These are phyloP conservation scores for Hafferia zeledoni DNA, from an alignment of 2,797 vertebrate species.

Conservation along the genomic window DNA sequence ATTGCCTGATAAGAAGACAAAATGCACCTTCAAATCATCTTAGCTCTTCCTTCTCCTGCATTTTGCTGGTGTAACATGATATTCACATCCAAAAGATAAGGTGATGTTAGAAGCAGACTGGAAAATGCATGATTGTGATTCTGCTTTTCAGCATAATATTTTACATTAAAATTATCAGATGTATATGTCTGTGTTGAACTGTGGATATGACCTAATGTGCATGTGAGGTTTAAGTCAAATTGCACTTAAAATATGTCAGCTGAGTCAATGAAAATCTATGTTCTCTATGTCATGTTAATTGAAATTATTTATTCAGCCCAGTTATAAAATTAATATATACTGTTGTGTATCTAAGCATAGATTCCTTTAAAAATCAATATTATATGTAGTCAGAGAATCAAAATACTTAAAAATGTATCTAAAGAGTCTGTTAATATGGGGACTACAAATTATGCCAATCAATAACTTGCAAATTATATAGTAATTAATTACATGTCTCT, in stretches of 20 bases:
- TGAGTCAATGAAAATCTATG: background rate
- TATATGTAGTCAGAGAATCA: background rate
- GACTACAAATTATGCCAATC: background rate
- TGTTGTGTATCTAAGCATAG: background rate
- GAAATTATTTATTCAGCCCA: background rate
- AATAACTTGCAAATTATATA: slow-evolving; percentile 30
- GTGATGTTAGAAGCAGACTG: background rate
- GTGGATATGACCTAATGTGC: background rate
- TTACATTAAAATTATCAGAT: background rate
- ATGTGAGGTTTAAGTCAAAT: background rate
- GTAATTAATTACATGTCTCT: slow-evolving; percentile 27
- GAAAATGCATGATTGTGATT: background rate
- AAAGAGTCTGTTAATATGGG: background rate
- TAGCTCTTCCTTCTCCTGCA: background rate
- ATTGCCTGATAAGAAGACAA: background rate
- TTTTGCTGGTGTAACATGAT: background rate
- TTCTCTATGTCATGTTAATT: background rate
- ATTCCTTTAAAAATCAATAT: slow-evolving; percentile 27
- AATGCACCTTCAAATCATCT: background rate
- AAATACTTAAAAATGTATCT: slow-evolving; percentile 34
- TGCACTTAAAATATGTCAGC: background rate
- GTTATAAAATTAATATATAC: background rate
- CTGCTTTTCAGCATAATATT: background rate
- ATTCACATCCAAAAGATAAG: background rate
- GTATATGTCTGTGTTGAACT: background rate